These are phyloP conservation scores for Propithecus perrieri DNA, from an alignment of 2,797 vertebrate genomes.

Conservation along the genomic window DNA sequence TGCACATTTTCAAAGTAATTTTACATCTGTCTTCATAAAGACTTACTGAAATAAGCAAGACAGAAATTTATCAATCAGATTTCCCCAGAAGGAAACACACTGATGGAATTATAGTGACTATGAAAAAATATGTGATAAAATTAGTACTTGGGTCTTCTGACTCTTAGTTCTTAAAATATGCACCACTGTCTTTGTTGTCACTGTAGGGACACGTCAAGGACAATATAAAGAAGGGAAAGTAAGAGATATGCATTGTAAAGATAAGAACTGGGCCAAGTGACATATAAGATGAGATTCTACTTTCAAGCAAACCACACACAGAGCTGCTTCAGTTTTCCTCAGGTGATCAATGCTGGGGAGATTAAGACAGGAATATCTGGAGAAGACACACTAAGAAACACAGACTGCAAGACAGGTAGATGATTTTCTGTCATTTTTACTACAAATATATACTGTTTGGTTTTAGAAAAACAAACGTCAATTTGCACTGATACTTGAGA, in stretches of 20 bases:
- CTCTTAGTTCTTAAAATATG: not conserved
- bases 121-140: not conserved
- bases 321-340: not conserved
- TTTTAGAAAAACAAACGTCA: not conserved
- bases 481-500: not conserved
- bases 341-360: not conserved
- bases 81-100: not conserved
- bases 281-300: rapidly evolving
- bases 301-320: not conserved
- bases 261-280: rapidly evolving
- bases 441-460: not conserved
- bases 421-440: not conserved
- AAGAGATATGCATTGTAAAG: rapidly evolving
- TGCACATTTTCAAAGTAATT: constrained; percentile 48
- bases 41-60: not conserved
- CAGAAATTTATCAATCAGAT: not conserved
- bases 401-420: not conserved
- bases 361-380: not conserved
- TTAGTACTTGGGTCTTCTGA: not conserved
- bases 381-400: not conserved
- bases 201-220: not conserved
- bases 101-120: not conserved
- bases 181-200: not conserved
- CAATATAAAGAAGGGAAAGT: not conserved
- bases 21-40: constrained; percentile 24